Conservation (phyloP, 2,797 vertebrate genomes). For the Premnoplex brunnescens region DNA sequence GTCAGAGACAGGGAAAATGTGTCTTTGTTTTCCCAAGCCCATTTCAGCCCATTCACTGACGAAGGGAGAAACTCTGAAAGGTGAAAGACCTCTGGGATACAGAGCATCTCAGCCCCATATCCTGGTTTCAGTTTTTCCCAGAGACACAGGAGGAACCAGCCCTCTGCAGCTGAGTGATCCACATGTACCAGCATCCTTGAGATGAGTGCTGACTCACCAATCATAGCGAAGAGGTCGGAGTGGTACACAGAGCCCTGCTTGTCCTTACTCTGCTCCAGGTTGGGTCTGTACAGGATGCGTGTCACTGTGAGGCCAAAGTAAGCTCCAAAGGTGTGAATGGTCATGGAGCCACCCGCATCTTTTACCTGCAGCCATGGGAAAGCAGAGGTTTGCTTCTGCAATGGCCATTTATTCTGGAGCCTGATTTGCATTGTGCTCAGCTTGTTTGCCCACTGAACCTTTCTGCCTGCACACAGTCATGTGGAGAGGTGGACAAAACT, state of each 20-base stretch:
- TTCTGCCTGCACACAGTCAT: not conserved
- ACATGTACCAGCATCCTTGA: not conserved
- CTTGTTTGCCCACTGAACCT: not conserved
- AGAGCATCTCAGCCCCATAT: not conserved
- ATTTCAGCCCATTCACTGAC: not conserved
- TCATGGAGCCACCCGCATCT: conserved; percentile 96
- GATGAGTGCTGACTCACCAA: conserved; percentile 80
- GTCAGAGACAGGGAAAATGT: not conserved
- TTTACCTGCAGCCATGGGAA: conserved; percentile 79
- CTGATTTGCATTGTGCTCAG: not conserved
- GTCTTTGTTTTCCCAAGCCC: not conserved
- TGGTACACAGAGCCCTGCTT: conserved; percentile 85
- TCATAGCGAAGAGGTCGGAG: conserved; percentile 94
- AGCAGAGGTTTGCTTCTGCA: not conserved
- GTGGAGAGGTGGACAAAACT: not conserved
- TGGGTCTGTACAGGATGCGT: conserved; percentile 89
- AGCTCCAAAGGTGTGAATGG: conserved; percentile 92
- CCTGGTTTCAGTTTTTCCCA: not conserved
- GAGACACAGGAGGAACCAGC: not conserved
- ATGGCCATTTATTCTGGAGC: not conserved
- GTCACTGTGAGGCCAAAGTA: conserved; percentile 93
- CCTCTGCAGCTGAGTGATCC: not conserved
- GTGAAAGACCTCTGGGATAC: not conserved
- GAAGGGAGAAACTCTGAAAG: not conserved
- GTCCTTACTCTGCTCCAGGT: conserved; percentile 84